Evolutionary conservation across 53 echinoderm and acorn worm genomes (phyloP).

Genomic region (Mesocentrotus franciscanus): DNA sequence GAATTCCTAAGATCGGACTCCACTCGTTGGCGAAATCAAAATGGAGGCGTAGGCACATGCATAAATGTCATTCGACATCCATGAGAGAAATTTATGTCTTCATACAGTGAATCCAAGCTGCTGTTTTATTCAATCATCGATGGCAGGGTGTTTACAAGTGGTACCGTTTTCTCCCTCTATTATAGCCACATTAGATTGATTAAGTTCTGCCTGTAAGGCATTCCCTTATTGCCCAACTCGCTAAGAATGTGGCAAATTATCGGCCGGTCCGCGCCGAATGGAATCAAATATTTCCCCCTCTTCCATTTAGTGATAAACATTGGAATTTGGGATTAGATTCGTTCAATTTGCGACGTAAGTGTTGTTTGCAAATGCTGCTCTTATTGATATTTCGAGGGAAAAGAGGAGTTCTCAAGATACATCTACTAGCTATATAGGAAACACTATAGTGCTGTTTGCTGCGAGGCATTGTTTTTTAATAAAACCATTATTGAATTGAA

Average conservation of each 20-base stretch:
- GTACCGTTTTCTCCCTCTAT: neutral
- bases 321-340: neutral
- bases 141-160: constrained; percentile 1
- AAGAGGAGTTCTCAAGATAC: neutral
- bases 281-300: neutral
- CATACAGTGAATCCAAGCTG: neutral
- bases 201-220: neutral
- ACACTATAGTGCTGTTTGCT: too few relatives aligned
- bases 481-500: too few relatives aligned
- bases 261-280: neutral
- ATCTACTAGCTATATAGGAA: neutral
- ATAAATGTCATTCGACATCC: neutral
- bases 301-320: neutral
- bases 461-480: too few relatives aligned
- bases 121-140: neutral
- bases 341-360: neutral
- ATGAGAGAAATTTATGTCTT: neutral
- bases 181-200: neutral
- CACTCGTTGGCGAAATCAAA: neutral
- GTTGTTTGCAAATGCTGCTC: neutral
- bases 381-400: neutral
- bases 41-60: neutral
- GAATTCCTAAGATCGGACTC: neutral
- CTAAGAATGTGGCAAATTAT: neutral
- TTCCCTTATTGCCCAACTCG: neutral